phyloP scores from a whole-genome alignment of 2,797 vertebrate genomes.

The Pseudocheirus occidentalis region DNA sequence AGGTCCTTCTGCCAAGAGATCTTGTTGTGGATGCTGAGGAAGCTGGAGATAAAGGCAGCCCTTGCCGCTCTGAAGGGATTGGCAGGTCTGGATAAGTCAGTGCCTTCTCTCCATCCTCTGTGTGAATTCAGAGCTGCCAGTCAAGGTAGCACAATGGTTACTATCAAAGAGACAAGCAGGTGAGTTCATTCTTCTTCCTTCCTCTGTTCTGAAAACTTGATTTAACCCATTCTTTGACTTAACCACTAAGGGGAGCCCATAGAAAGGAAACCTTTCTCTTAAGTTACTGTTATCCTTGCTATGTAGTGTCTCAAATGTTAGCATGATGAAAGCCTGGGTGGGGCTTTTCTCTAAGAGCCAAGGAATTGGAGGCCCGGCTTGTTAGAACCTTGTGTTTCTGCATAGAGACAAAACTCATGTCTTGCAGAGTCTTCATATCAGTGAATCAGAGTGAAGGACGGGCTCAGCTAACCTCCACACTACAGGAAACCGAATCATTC shows the following conservation, averaged over 20 bases:
- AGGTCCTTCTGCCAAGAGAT: slow-evolving; percentile 93
- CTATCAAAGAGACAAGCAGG: slow-evolving; percentile 84
- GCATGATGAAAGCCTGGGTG: slow-evolving; percentile 51
- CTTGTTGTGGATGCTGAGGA: slow-evolving; percentile 92
- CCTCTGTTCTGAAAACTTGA: slow-evolving; percentile 6
- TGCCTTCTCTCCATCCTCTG: slow-evolving; percentile 75
- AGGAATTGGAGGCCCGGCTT: slow-evolving; percentile 41
- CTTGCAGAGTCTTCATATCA: slow-evolving; percentile 20
- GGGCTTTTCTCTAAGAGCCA: slow-evolving; percentile 32
- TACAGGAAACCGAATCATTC: slow-evolving; percentile 7
- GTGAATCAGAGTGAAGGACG: slow-evolving; percentile 37
- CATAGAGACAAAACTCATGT: slow-evolving; percentile 3
- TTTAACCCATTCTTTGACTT: slow-evolving; percentile 41
- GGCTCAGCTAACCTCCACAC: slow-evolving; percentile 11
- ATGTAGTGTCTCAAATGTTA: slow-evolving; percentile 57
- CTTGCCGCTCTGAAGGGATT: slow-evolving; percentile 86
- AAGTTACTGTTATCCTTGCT: not conserved
- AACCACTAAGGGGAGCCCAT: slow-evolving; percentile 61
- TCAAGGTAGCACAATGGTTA: slow-evolving; percentile 87
- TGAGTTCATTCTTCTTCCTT: slow-evolving; percentile 77
- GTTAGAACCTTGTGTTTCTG: slow-evolving; percentile 38
- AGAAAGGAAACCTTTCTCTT: slow-evolving; percentile 45
- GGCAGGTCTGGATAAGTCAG: slow-evolving; percentile 81
- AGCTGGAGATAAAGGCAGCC: slow-evolving; percentile 80
- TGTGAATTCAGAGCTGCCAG: slow-evolving; percentile 87